Base-by-base conservation (phyloP, 2,113 vertebrate species). In the Chamaea fasciata region DNA sequence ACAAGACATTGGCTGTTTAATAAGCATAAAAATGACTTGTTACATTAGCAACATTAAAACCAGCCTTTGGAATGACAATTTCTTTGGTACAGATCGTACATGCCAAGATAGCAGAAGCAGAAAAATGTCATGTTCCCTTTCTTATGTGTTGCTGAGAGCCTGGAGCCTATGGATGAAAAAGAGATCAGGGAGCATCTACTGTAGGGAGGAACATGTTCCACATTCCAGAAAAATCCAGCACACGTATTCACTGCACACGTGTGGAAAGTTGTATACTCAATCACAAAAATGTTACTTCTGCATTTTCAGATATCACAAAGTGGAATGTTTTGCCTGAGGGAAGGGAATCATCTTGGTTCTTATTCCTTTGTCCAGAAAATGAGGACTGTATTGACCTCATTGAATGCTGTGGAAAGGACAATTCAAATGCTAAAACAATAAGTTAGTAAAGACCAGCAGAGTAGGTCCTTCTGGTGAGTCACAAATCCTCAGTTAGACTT, bases 221-320 rank as follows among this genome's bases (percentile, higher is more conserved):
- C 31, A 49, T 46, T 47, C 64, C 50, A 78, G 17, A 5, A 78
- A 84, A 94, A 67, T 81, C 31, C 69, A 74, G 37, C 17, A 28
- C 2, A 53, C 0, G 0, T 46, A 50, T 19, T 81, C 33, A 41
- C 53, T 67, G 13, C 5, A 42, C 14, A 11, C 0, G 0, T 31
- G 18, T 59, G 26, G 21, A 30, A 87, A 87, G 35, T 15, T 37
- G 10, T 23, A 26, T 41, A 69, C 13, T 37, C 22, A 78, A 70
- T 47, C 10, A 26, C 1, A 0, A 83, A 81, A 74, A 10, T 7
- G 27, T 28, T 62, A 21, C 27, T 56, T 89, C 35, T 79, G 11
- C n/a, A 60, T 69, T 83, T 91, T 57, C 26, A 65, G 22, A n/a
- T 13, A 33, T 47, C 50, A 27, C 24, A n/a, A 44, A 68, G 6